Evolutionary conservation across 2,888 invertebrate genomes (phyloP), one percentile per base, ranked within the genome.

Genomic region (Hylaea fasciaria): DNA sequence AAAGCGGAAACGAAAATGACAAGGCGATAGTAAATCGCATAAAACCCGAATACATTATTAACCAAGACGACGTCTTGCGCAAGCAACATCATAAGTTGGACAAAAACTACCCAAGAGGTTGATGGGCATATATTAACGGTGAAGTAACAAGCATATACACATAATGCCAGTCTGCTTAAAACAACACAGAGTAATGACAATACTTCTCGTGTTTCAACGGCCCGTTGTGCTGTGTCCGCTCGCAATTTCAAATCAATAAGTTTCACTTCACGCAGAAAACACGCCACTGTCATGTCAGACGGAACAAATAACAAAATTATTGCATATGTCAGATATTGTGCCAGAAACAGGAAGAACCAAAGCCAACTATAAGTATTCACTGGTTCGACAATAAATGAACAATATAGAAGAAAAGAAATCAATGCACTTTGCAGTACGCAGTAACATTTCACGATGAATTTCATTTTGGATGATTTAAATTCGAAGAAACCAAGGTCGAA

Each of bases 1-100:
- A 62, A 44, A 22, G 37, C 11, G 4, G 17, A 29, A n/a, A 8
- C 17, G 0, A 57, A 28, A 11, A 46, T 37, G 0, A 37, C 28
- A 16, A 62, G 28, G 2, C 62, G 57, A 46, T 53, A 54, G 4
- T 44, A 46, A 4, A 58, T 39, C 13, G 57, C 47, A n/a, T 39
- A 56, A n/a, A 56, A 61, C 22, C 40, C 39, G 2, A 45, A 61
- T 9, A 50, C 35, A n/a, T 47, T 50, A 5, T 22, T 17, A 4
- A 51, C 10, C 37, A n/a, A 17, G 14, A 60, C 41, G n/a, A 41
- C 4, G 35, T 60, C 46, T 0, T 1, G 2, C 4, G 37, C 32
- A 4, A 28, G 1, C 0, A 48, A 4, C 0, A 39, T 3, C 12
- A 48, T 4, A 11, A 39, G 0, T n/a, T 12, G 29, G 0, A 45